These are phyloP conservation scores for Meandrusa payeni DNA, from an alignment of 2,888 invertebrate species.

Conservation along the genomic window DNA sequence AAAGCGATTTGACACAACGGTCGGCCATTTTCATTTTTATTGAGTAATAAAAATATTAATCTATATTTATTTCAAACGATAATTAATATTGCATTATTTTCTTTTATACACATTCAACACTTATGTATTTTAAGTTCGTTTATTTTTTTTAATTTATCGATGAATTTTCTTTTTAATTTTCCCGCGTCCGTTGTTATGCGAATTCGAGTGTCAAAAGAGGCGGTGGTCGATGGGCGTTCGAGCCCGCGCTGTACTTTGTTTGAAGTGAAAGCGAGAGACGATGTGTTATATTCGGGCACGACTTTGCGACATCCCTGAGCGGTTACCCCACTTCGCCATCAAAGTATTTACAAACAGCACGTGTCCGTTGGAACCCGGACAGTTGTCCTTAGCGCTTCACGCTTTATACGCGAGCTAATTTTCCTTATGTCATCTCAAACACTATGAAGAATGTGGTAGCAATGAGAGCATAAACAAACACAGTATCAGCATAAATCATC, in stretches of 20 bases:
- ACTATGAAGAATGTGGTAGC: constrained; percentile 20
- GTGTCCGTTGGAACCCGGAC: constrained; percentile 30
- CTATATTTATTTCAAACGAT: neutral
- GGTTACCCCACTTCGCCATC: constrained; percentile 51
- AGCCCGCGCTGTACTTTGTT: constrained; percentile 66
- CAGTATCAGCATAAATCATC: neutral
- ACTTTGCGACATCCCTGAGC: constrained; percentile 74
- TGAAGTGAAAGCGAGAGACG: constrained; percentile 73
- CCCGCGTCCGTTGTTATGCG: constrained; percentile 59
- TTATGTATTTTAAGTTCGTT: constrained; percentile 27
- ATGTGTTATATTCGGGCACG: constrained; percentile 70
- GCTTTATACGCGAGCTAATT: constrained; percentile 21
- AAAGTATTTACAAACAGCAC: constrained; percentile 43
- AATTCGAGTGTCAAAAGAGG: constrained; percentile 55
- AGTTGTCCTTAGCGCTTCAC: constrained; percentile 27
- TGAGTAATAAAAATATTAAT: constrained; percentile 22
- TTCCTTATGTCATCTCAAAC: constrained; percentile 24
- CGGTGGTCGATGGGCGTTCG: constrained; percentile 46
- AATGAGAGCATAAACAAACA: constrained; percentile 26
- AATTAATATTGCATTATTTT: constrained; percentile 23
- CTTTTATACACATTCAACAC: constrained; percentile 34
- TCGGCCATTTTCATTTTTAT: constrained; percentile 53
- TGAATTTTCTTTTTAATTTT: constrained; percentile 37
- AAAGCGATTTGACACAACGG: constrained; percentile 50
- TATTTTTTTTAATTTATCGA: constrained; percentile 26